These are phyloP conservation scores for Ivindomyrus marchei DNA, from an alignment of 2,113 vertebrate species.

Conservation along the genomic window DNA sequence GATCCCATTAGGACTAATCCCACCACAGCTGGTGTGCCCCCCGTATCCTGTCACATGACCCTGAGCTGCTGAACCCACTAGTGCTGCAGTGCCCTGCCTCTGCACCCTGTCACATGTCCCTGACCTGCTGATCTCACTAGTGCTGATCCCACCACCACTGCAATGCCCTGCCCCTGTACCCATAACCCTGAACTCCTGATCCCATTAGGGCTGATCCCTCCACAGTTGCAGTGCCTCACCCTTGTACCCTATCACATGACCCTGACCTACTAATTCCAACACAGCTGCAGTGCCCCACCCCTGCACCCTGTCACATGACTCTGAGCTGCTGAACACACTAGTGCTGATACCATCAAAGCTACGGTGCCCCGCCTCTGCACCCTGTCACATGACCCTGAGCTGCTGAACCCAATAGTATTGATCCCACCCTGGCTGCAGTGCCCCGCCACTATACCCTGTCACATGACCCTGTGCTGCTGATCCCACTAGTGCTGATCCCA, in stretches of 20 bases:
- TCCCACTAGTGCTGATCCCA: neutral
- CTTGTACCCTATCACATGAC: neutral
- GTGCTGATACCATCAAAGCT: neutral
- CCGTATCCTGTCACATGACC: neutral
- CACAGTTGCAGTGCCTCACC: neutral
- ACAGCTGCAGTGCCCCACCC: neutral
- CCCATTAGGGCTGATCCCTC: neutral
- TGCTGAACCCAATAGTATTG: neutral
- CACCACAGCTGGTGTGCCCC: neutral
- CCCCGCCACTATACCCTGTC: neutral
- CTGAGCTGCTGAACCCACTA: neutral
- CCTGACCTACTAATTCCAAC: neutral
- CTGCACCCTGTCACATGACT: neutral
- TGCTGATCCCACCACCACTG: neutral
- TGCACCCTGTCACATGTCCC: too few species aligned
- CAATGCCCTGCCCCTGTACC: too few species aligned
- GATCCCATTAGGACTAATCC: neutral
- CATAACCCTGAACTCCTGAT: neutral
- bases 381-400: neutral
- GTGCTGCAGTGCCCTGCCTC: neutral
- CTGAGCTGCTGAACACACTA: neutral
- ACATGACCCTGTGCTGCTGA: neutral
- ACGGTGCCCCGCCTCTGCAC: too few species aligned
- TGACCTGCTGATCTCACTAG: too few species aligned
- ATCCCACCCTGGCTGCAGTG: neutral